Evolutionary conservation across 2,113 vertebrate genomes (phyloP).

Genomic region (Pomatostomus ruficeps): DNA sequence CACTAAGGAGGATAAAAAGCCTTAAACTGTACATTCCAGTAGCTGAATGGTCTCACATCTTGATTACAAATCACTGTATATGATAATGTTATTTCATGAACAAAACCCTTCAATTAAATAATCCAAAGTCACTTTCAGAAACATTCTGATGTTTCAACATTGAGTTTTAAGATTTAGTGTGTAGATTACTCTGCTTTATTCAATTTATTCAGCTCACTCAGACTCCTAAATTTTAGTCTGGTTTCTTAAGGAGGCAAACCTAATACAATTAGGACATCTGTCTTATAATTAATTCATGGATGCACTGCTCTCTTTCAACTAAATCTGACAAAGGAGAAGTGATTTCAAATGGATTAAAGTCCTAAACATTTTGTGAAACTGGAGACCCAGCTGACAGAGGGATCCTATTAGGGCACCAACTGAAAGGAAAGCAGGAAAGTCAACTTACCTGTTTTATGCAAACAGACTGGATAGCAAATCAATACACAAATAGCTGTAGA

Average conservation of each 20-base stretch:
- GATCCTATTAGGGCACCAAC: background rate
- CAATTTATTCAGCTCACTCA: background rate
- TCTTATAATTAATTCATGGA: background rate
- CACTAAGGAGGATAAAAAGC: accelerated
- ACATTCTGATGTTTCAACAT: background rate
- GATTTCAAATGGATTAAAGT: background rate
- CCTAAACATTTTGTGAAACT: background rate
- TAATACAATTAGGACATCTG: background rate
- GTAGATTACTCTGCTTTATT: background rate
- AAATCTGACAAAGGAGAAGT: background rate
- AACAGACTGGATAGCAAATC: background rate
- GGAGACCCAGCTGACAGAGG: background rate
- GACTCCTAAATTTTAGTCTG: background rate
- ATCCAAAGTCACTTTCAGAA: background rate
- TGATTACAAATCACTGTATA: background rate
- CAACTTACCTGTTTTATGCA: background rate
- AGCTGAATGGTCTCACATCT: background rate
- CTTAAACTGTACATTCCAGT: background rate
- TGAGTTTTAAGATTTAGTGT: background rate
- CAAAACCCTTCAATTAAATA: background rate
- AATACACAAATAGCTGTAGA: background rate
- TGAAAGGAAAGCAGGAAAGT: background rate
- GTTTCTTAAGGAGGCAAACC: background rate
- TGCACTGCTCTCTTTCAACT: background rate
- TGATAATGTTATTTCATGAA: background rate